Evolutionary conservation across 2,797 vertebrate genomes (phyloP), one percentile per base, ranked within the genome.

Genomic region (Xerus rutilus): DNA sequence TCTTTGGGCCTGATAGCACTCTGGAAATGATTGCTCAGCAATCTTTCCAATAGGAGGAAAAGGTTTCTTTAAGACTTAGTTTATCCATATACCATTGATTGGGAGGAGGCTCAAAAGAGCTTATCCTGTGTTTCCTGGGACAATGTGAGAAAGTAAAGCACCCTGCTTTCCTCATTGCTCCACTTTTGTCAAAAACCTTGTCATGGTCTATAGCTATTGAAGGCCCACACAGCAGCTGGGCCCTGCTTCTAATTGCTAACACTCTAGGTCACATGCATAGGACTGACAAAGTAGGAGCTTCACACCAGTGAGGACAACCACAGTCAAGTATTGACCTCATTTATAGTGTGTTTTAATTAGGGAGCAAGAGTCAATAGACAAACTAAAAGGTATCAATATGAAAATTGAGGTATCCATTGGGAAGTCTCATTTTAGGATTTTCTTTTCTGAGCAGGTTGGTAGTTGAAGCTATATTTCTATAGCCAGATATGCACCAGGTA

Each of bases 101-200:
- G 84, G 76, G 65, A 52, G 65, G 32, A 52, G 82, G 43, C n/a
- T 15, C 20, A 13, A 30, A 85, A 74, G n/a, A 72, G 59, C 39
- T 83, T 86, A 59, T 86, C 28, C 25, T 20, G 3, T 45, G 30
- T 89, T 93, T 95, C 62, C n/a, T 76, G 69, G 23, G 72, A 92
- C 49, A 52, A 21, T 32, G 13, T 45, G 43, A 86, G 39, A 43
- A 86, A 72, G 57, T 76, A 70, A 78, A 72, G 18, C 47, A 81
- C 85, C n/a, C 54, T 88, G 25, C 28, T 54, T 49, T 91, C 59
- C 30, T 86, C 15, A 14, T 47, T 64, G 35, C 30, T 73, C 67
- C 79, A 92, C 25, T 89, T 92, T 95, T 86, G 57, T 89, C 49
- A 78, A 77, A 87, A 90, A 65, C 25, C 3, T 82, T 39, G 70